Evolutionary conservation across 35 echinoderm and acorn worm species (phyloP).

Genomic region (Strongylocentrotus purpuratus): DNA sequence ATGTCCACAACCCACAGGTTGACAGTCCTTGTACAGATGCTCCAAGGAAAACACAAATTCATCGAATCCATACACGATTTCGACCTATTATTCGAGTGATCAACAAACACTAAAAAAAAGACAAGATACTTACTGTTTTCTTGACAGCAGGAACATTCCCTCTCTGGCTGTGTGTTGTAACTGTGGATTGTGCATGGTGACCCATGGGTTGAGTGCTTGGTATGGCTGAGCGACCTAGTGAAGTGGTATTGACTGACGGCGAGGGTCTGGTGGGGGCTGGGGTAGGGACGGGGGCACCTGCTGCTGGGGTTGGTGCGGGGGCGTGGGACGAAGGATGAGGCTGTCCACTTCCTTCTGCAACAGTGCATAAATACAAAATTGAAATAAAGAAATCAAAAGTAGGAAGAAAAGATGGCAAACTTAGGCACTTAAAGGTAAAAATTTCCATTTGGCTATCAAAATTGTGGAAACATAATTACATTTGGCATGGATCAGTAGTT

Average conservation of each 20-base stretch:
- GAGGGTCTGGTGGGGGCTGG: constrained; percentile 11
- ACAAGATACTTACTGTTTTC: background rate
- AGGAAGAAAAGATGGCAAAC: too few relatives aligned
- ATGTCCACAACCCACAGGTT: too few relatives aligned
- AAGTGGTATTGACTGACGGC: background rate
- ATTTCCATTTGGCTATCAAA: too few relatives aligned
- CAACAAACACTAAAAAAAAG: background rate
- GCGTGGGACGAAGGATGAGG: background rate
- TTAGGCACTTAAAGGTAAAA: too few relatives aligned
- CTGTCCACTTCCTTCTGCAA: background rate
- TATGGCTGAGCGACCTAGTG: background rate
- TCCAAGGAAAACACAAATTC: too few relatives aligned
- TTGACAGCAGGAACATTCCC: background rate
- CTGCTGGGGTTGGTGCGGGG: background rate
- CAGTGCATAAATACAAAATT: background rate
- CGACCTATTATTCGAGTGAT: too few relatives aligned
- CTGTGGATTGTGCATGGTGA: background rate
- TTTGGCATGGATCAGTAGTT: too few relatives aligned
- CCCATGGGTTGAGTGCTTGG: background rate
- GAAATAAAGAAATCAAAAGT: too few relatives aligned
- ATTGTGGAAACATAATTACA: too few relatives aligned
- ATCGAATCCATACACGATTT: too few relatives aligned
- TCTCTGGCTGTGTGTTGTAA: background rate
- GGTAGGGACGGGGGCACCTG: constrained; percentile 24
- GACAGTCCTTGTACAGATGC: too few relatives aligned